These are phyloP conservation scores for Temnothorax rugatulus DNA, from an alignment of 2,888 invertebrate genomes.

Conservation along the genomic window DNA sequence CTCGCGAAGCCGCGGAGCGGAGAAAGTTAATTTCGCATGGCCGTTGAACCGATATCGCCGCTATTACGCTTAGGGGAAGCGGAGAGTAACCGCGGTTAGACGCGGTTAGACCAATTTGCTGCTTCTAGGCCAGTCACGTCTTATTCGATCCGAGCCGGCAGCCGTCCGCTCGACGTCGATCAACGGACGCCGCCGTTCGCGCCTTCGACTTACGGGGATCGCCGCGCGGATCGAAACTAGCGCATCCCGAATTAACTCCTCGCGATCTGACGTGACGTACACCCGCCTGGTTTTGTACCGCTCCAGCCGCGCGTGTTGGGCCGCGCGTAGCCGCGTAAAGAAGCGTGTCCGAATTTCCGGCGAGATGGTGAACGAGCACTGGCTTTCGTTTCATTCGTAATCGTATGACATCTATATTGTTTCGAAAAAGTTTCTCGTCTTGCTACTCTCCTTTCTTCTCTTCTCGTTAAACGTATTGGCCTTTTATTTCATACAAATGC, in stretches of 20 bases:
- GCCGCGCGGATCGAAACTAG: conserved; percentile 10
- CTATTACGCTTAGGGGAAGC: conserved; percentile 78
- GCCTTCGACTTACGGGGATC: not conserved
- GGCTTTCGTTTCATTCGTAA: not conserved
- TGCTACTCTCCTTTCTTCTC: not conserved
- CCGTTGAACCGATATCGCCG: conserved; percentile 84
- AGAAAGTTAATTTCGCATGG: conserved; percentile 85
- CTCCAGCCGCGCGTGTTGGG: conserved; percentile 1
- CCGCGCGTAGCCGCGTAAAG: conserved; percentile 9
- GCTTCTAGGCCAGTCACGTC: conserved; percentile 29
- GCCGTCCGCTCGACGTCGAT: conserved; percentile 16
- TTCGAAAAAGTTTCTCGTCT: not conserved
- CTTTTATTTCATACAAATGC: not conserved
- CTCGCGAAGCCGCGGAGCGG: conserved; percentile 67
- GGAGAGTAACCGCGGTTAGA: conserved; percentile 60
- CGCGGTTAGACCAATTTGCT: conserved; percentile 65
- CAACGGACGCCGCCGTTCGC: not conserved
- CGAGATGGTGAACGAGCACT: not conserved
- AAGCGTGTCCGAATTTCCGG: conserved; percentile 42
- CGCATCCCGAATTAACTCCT: conserved; percentile 50
- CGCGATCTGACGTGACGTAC: not conserved
- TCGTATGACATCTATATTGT: not conserved
- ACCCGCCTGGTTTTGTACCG: conserved; percentile 29
- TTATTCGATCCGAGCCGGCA: conserved; percentile 14
- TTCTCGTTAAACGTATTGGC: not conserved